Evolutionary conservation across 1,140 invertebrate species (phyloP), one percentile per base, ranked within the genome.

Genomic region (Melanaphis sacchari): DNA sequence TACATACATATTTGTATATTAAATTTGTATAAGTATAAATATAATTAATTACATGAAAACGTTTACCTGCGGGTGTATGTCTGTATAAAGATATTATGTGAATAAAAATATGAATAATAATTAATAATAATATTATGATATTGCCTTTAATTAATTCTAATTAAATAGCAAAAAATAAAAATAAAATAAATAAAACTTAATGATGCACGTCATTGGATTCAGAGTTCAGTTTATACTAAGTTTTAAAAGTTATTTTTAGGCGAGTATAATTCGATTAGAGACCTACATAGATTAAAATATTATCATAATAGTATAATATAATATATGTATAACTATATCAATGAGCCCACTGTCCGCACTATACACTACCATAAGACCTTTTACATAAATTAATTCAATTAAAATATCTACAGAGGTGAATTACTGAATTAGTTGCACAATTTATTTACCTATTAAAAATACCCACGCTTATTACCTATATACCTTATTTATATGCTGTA

Each of bases 241-340:
- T 24, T 82, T 82, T 40, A 24, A 82, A 24, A 82, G 81, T 82
- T 82, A 82, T 82, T 82, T 82, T 82, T 82, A 82, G 18, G 76
- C 76, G 15, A 81, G 76, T 2, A 9, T 81, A 81, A 81, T 22
- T 82, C 36, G 7, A 82, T 40, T 40, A 82, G 6, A 82, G 59
- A 22, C 38, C 81, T 82, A 82, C 36, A 82, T 38, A 82, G 81
- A 82, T 82, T 9, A 82, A 36, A 40, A 9, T 36, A 38, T 82
- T 22, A 38, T n/a, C 4, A 66, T 66, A n/a, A n/a, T 36, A 76
- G 15, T 15, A 22, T 52, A 54, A 54, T 66, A 15, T 4, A 31
- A 18, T n/a, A n/a, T 11, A 66, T 0, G 2, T 54, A 43, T 9
- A 49, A 49, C 46, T 26, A n/a, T 15, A 66, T 5, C 59, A 1